Percentiles rank a stretch among this genome's conserved stretches.
Conservation (phyloP, 1,140 invertebrate genomes). For the Eurosta solidaginis region DNA sequence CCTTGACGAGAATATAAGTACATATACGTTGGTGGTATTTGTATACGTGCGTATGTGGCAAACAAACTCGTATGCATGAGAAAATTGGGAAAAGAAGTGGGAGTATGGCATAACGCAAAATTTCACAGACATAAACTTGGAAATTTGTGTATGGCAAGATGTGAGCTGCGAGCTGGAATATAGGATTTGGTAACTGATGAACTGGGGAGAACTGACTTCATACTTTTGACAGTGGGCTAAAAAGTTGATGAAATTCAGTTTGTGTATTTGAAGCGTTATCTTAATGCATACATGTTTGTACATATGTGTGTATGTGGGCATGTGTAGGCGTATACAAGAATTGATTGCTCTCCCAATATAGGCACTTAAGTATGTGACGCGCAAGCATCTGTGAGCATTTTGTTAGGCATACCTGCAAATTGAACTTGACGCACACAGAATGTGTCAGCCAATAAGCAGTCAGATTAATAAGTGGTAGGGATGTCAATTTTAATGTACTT, state of each 20-base stretch:
- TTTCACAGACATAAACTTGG: constrained; percentile 9
- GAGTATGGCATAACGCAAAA: constrained; percentile 12
- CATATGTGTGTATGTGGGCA: background rate
- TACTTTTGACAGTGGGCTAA: no score
- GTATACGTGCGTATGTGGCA: background rate
- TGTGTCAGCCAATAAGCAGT: background rate
- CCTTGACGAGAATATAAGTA: no score
- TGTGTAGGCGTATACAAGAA: no score
- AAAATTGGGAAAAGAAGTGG: background rate
- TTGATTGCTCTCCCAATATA: no score
- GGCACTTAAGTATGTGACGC: no score
- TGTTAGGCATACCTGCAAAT: no score
- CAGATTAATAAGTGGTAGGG: background rate
- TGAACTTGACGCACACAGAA: background rate
- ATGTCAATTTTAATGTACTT: no score
- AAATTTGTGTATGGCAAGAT: background rate
- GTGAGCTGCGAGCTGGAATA: background rate
- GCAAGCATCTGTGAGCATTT: no score
- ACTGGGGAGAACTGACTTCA: no score
- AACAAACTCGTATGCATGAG: background rate
- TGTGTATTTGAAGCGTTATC: background rate
- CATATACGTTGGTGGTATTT: background rate
- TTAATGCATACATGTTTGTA: background rate
- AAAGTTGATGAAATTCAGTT: background rate
- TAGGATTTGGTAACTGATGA: constrained; percentile 18